Conservation (phyloP, 2,113 vertebrate genomes). For the Sprattus sprattus region DNA sequence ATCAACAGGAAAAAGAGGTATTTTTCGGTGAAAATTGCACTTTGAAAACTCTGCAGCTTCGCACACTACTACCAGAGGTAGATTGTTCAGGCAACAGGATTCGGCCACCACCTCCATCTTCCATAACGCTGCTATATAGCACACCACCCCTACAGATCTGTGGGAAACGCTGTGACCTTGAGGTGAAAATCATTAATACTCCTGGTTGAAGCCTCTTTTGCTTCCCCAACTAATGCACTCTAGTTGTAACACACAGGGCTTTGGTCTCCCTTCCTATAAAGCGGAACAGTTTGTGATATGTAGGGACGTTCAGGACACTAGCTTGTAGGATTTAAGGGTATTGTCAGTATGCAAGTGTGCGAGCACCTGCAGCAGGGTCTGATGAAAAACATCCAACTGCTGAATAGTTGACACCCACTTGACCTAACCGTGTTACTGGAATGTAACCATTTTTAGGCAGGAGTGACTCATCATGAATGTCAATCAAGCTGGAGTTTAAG, state of each 20-base stretch:
- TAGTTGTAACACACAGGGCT: neutral
- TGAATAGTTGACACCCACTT: constrained; percentile 3
- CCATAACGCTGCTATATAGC: neutral
- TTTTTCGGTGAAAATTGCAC: neutral
- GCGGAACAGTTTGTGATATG: neutral
- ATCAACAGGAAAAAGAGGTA: neutral
- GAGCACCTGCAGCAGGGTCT: neutral
- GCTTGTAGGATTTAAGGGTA: neutral
- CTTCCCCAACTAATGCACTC: neutral
- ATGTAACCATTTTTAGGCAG: neutral
- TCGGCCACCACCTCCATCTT: neutral
- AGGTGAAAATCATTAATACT: neutral
- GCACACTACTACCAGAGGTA: neutral
- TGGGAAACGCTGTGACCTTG: neutral
- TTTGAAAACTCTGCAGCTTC: neutral
- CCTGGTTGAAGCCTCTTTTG: neutral
- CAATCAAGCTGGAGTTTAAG: neutral
- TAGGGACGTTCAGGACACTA: neutral
- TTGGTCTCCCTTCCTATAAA: neutral
- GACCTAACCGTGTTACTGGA: neutral
- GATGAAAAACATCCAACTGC: neutral
- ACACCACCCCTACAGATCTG: neutral
- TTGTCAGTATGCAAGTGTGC: neutral
- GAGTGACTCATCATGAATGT: neutral
- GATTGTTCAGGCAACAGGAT: neutral